Evolutionary conservation across 2,797 vertebrate genomes (phyloP).

Genomic region (Harpagifer antarcticus): DNA sequence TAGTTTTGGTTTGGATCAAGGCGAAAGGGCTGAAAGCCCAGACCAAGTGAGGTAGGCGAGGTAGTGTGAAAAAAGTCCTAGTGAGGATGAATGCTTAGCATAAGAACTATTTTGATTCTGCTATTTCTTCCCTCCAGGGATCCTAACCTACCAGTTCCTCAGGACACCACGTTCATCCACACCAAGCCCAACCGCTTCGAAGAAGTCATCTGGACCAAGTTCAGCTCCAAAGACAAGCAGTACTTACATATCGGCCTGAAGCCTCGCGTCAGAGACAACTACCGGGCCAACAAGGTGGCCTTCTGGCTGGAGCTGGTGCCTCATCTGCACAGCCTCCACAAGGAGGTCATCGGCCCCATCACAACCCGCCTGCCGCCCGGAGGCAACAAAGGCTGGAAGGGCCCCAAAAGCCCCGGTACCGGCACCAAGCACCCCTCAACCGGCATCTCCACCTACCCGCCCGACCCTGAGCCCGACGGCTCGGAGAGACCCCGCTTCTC

Average conservation of each 20-base stretch:
- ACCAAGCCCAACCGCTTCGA: conserved; percentile 97
- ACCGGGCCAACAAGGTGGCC: conserved; percentile 96
- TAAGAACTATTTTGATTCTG: not conserved
- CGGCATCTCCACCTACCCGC: conserved; percentile 81
- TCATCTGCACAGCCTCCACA: conserved; percentile 91
- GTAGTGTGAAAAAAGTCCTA: too few relatives aligned
- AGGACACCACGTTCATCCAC: conserved; percentile 98
- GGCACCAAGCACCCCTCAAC: conserved; percentile 76
- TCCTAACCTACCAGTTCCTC: conserved; percentile 93
- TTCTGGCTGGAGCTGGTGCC: conserved; percentile 98
- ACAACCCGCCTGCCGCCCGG: conserved; percentile 86
- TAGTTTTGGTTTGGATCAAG: too few relatives aligned
- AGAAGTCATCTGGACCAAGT: conserved; percentile 97
- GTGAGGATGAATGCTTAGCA: not conserved
- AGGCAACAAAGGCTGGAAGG: conserved; percentile 72
- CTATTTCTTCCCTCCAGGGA: conserved; percentile 81
- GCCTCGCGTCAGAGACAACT: conserved; percentile 94
- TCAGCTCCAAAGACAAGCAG: conserved; percentile 97
- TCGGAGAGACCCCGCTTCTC: conserved; percentile 80
- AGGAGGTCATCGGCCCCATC: conserved; percentile 81
- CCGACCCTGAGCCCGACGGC: conserved; percentile 79
- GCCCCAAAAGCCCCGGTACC: conserved; percentile 55
- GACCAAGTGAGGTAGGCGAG: too few relatives aligned
- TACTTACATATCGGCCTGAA: conserved; percentile 96
- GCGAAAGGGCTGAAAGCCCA: too few relatives aligned